Percentiles rank a stretch among this genome's conserved stretches.
phyloP scores from a whole-genome alignment of 2,113 vertebrate genomes.

The Crotophaga sulcirostris region DNA sequence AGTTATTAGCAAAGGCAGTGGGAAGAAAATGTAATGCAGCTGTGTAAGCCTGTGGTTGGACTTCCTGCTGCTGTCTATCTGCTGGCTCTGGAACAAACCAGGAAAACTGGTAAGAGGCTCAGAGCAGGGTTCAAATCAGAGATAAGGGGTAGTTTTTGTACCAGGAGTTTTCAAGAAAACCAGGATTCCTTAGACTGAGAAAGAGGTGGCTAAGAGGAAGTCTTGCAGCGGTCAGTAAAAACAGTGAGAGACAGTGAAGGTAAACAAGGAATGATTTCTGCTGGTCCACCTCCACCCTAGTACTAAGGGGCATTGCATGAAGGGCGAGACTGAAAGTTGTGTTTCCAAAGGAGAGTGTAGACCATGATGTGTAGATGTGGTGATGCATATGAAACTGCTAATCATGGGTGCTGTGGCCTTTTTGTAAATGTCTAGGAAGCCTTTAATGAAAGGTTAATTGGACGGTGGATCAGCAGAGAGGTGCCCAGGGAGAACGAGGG shows the following conservation, averaged over 20 bases:
- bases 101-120: not conserved
- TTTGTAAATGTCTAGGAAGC: constrained; percentile 5
- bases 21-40: not conserved
- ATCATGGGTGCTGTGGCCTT: not conserved
- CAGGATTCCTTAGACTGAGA: not conserved
- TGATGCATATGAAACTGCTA: not conserved
- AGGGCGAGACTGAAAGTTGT: not conserved
- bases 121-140: not conserved
- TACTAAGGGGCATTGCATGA: not conserved
- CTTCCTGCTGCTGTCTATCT: not conserved
- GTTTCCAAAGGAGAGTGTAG: not conserved
- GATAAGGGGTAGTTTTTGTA: not conserved
- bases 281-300: not conserved
- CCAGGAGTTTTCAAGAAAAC: not conserved
- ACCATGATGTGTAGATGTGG: not conserved
- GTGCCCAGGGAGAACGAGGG: not conserved
- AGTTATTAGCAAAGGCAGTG: not conserved
- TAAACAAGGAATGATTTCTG: not conserved
- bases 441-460: constrained; percentile 51
- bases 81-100: not conserved
- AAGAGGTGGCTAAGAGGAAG: not conserved
- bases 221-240: not conserved
- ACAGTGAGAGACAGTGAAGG: not conserved
- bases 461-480: not conserved
- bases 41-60: not conserved